These are phyloP conservation scores for Drosophila orosa DNA, from an alignment of 1,140 invertebrate species.

Conservation along the genomic window DNA sequence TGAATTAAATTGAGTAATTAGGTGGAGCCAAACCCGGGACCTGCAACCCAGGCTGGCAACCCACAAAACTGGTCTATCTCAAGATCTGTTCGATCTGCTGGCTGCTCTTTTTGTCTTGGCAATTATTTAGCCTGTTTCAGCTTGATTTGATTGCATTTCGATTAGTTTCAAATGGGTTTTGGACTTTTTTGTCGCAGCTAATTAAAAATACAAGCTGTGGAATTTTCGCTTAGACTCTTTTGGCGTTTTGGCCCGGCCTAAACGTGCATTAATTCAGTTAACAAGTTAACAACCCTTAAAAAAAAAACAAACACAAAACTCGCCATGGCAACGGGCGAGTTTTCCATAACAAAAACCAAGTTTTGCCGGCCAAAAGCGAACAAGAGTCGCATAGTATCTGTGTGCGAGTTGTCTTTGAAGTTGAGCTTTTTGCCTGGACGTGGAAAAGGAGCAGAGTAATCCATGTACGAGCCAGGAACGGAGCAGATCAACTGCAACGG, in stretches of 20 bases:
- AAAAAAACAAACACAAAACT: not conserved
- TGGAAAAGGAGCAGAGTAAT: constrained; percentile 8
- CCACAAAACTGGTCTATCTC: constrained; percentile 32
- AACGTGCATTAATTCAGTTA: constrained; percentile 60
- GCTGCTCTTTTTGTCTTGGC: constrained; percentile 26
- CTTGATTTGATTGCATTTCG: constrained; percentile 71
- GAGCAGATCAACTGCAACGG: constrained; percentile 80
- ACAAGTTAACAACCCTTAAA: constrained; percentile 59
- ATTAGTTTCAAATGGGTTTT: constrained; percentile 55
- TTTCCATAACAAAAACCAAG: constrained; percentile 22
- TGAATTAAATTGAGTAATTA: constrained; percentile 78
- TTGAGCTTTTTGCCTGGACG: constrained; percentile 16
- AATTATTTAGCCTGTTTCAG: constrained; percentile 63
- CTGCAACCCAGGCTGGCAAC: not conserved
- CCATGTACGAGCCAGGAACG: constrained; percentile 65
- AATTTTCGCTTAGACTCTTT: constrained; percentile 33
- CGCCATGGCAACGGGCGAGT: constrained; percentile 42
- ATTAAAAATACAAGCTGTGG: constrained; percentile 59
- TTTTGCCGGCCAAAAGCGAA: constrained; percentile 19
- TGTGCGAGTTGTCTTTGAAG: constrained; percentile 12
- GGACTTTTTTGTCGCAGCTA: constrained; percentile 45
- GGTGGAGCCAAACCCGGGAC: constrained; percentile 26
- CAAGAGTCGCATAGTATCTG: not conserved
- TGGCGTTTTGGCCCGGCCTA: constrained; percentile 15
- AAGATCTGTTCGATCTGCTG: constrained; percentile 13